These are phyloP conservation scores for Pandemis corylana DNA, from an alignment of 2,888 invertebrate species.

Conservation along the genomic window DNA sequence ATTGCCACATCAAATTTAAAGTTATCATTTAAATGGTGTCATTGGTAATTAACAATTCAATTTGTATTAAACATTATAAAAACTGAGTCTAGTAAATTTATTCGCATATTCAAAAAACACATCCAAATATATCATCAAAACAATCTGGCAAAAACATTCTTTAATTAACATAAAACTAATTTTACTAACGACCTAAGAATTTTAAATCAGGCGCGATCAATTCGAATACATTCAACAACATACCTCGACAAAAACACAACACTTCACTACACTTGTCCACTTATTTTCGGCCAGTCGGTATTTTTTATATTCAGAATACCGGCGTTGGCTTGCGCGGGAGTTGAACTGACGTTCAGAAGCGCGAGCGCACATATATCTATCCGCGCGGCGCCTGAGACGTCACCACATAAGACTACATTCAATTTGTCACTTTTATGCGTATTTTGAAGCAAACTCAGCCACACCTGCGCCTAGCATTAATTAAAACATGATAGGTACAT, in stretches of 20 bases:
- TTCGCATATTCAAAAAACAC: not conserved
- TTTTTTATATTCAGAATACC: slow-evolving; percentile 5
- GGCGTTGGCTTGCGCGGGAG: slow-evolving; percentile 18
- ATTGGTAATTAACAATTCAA: not conserved
- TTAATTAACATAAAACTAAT: not conserved
- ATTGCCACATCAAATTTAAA: not conserved
- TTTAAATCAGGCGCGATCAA: not conserved
- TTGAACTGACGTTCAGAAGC: slow-evolving; percentile 1
- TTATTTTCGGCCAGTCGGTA: slow-evolving; percentile 13
- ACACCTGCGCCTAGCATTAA: not conserved
- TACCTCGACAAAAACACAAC: slow-evolving; percentile 11
- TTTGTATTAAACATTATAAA: not conserved
- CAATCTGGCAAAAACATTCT: not conserved
- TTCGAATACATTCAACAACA: not conserved
- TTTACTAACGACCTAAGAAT: not conserved
- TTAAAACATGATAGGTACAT: not conserved
- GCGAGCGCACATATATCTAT: slow-evolving; percentile 5
- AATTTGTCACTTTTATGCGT: slow-evolving; percentile 11
- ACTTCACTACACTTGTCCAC: not conserved
- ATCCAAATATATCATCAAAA: not conserved
- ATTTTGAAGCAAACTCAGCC: not conserved
- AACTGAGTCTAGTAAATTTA: not conserved
- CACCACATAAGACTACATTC: not conserved
- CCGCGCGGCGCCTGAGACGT: not conserved
- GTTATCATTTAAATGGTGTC: not conserved